Conservation (phyloP, 2,113 vertebrate genomes). For the Phainopepla nitens region DNA sequence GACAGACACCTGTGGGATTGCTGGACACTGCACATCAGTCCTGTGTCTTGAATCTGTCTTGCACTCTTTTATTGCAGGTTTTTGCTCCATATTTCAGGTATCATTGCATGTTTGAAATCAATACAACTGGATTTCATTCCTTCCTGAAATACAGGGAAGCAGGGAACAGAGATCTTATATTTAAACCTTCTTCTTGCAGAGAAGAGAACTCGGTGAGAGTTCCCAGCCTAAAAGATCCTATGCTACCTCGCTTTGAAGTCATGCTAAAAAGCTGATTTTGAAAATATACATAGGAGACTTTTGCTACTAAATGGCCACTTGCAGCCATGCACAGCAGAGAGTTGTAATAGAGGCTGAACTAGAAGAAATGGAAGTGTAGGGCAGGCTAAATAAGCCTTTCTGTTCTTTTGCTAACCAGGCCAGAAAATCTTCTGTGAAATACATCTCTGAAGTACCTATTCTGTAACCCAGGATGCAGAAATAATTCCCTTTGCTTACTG, state of each 20-base stretch:
- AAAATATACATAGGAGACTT: background rate
- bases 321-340: background rate
- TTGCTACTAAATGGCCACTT: background rate
- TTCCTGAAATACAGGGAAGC: background rate
- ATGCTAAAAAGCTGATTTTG: background rate
- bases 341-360: background rate
- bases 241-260: background rate
- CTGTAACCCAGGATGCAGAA: background rate
- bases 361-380: background rate
- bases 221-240: background rate
- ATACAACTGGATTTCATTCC: background rate
- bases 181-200: background rate
- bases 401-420: background rate
- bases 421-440: background rate
- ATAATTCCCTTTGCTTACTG: background rate
- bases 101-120: background rate
- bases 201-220: background rate
- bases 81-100: background rate
- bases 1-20: background rate
- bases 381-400: background rate
- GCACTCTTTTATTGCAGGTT: background rate
- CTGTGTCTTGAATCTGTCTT: background rate
- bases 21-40: background rate
- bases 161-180: background rate
- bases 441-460: background rate